phyloP scores from a whole-genome alignment of 2,888 invertebrate species.

The Lithophane ornitopus region DNA sequence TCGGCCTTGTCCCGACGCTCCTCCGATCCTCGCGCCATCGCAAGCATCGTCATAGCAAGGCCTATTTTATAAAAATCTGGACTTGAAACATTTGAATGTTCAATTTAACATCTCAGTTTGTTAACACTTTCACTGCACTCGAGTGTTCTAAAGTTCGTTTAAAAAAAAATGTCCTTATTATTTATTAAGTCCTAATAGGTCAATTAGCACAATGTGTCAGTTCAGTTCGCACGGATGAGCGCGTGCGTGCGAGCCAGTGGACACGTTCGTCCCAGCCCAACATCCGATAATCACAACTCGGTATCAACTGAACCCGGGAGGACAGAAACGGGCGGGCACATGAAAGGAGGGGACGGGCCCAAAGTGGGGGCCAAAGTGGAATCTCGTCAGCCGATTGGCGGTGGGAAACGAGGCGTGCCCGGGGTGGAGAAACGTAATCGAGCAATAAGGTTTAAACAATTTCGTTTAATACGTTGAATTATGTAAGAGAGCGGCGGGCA shows the following conservation, averaged over 20 bases:
- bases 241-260: slow-evolving; percentile 44
- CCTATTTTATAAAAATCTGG: slow-evolving; percentile 70
- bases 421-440: slow-evolving; percentile 90
- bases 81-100: slow-evolving; percentile 54
- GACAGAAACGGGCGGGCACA: slow-evolving; percentile 79
- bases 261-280: slow-evolving; percentile 76
- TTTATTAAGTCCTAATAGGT: slow-evolving; percentile 23
- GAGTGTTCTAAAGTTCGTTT: slow-evolving; percentile 43
- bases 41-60: slow-evolving; percentile 90
- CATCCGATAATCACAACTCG: slow-evolving; percentile 78
- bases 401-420: slow-evolving; percentile 87
- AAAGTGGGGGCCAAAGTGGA: slow-evolving; percentile 72
- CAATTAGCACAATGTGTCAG: slow-evolving; percentile 56
- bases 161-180: slow-evolving; percentile 26
- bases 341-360: slow-evolving; percentile 69
- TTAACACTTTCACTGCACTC: slow-evolving; percentile 75
- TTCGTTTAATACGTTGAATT: slow-evolving; percentile 91
- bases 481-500: slow-evolving; percentile 90
- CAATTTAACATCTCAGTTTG: slow-evolving; percentile 39
- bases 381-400: slow-evolving; percentile 82
- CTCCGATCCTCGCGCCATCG: slow-evolving; percentile 88
- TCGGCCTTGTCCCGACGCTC: slow-evolving; percentile 82
- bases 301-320: slow-evolving; percentile 76
- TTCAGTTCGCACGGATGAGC: slow-evolving; percentile 69
- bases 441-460: slow-evolving; percentile 91